Evolutionary conservation across 2,113 vertebrate genomes (phyloP).

Genomic region (Plotosus lineatus): DNA sequence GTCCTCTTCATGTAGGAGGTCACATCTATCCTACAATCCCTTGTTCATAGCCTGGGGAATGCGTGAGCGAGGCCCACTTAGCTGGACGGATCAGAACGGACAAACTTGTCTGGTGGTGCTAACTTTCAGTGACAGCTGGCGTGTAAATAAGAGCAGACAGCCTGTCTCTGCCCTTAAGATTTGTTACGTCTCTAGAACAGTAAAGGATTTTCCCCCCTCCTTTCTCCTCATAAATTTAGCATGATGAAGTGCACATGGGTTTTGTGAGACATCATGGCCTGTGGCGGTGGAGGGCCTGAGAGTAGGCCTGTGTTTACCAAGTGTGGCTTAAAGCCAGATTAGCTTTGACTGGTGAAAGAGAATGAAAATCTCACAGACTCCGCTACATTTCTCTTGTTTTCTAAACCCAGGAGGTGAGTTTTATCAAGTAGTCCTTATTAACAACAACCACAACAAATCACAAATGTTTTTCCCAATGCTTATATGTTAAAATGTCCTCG

Average conservation of each 20-base stretch:
- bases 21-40: conserved; percentile 42
- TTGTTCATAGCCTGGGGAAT: conserved; percentile 40
- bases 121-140: conserved; percentile 37
- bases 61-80: neutral
- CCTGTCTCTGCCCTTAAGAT: conserved; percentile 52
- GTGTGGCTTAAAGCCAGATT: conserved; percentile 33
- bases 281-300: conserved; percentile 41
- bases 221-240: conserved; percentile 10
- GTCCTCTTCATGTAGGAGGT: conserved; percentile 41
- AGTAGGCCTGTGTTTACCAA: conserved; percentile 27
- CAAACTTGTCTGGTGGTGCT: conserved; percentile 52
- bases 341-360: conserved; percentile 28
- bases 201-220: neutral
- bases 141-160: conserved; percentile 50
- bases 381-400: conserved; percentile 15
- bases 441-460: no score
- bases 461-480: no score
- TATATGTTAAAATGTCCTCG: no score
- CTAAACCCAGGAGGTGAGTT: neutral
- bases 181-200: conserved; percentile 41
- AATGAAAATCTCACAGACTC: conserved; percentile 24
- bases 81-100: conserved; percentile 48
- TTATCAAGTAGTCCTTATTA: neutral
- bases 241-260: conserved; percentile 49
- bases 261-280: conserved; percentile 46